Evolutionary conservation across 2,888 invertebrate genomes (phyloP).

Genomic region (Polietes domitor): DNA sequence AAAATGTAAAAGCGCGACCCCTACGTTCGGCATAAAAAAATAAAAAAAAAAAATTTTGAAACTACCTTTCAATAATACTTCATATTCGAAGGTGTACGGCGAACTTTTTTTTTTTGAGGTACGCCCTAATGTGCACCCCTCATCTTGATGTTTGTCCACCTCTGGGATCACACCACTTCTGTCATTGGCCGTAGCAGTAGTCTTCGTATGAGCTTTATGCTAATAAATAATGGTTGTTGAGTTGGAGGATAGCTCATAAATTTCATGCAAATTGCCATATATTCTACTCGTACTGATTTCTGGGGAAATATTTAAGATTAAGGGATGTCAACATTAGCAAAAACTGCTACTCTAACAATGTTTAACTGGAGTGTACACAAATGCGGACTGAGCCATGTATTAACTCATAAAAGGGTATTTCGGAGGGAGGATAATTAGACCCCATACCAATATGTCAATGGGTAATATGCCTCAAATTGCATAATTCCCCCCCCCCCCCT

Average conservation of each 20-base stretch:
- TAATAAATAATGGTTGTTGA: constrained; percentile 14
- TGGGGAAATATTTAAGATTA: neutral
- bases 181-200: neutral
- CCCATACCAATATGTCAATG: no score
- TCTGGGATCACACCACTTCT: neutral
- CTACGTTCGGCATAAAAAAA: no score
- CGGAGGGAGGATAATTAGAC: neutral
- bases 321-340: neutral
- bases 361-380: neutral
- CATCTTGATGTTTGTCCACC: neutral
- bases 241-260: constrained; percentile 12
- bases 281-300: neutral
- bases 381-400: neutral
- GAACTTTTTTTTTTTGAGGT: no score
- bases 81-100: no score
- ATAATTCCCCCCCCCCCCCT: neutral
- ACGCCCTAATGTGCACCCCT: neutral
- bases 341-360: neutral
- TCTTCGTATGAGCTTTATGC: neutral
- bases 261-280: neutral
- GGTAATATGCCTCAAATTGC: no score
- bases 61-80: no score
- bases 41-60: no score
- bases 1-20: no score
- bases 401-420: neutral